Conservation (phyloP, 2,888 invertebrate genomes). For the Synergus itoensis region DNA sequence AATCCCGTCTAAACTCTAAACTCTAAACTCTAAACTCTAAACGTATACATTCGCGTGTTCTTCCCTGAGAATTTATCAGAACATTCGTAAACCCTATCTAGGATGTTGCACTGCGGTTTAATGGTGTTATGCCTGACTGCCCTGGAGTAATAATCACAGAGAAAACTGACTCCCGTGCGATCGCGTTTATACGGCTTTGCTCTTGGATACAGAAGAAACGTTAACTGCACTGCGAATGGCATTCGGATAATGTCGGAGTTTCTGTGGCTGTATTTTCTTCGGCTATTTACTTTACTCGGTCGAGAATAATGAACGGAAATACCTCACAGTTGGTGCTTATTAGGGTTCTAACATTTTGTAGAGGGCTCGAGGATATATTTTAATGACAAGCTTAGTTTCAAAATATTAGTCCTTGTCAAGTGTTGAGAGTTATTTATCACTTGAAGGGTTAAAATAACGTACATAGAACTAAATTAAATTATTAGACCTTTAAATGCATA, state of each 20-base stretch:
- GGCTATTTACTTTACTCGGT: background rate
- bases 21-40: background rate
- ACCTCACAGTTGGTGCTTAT: background rate
- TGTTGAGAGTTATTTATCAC: too few relatives aligned
- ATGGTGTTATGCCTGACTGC: background rate
- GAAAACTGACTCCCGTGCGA: background rate
- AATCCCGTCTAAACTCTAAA: background rate
- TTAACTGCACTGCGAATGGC: background rate
- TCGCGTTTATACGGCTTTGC: background rate
- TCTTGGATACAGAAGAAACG: background rate
- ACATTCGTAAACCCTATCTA: background rate
- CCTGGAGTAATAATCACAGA: background rate
- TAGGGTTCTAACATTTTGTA: background rate
- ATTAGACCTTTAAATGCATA: too few relatives aligned
- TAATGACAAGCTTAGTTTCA: background rate
- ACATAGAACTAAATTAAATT: too few relatives aligned
- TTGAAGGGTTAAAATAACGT: too few relatives aligned
- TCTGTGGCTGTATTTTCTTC: background rate
- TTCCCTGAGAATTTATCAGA: background rate
- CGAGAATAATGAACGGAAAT: background rate
- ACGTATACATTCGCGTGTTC: background rate
- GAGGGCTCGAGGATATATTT: background rate
- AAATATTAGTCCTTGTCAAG: background rate
- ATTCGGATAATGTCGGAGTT: background rate
- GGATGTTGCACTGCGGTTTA: slow-evolving; percentile 7